Evolutionary conservation across 2,797 vertebrate genomes (phyloP).

Genomic region (Adelosebastes latens): DNA sequence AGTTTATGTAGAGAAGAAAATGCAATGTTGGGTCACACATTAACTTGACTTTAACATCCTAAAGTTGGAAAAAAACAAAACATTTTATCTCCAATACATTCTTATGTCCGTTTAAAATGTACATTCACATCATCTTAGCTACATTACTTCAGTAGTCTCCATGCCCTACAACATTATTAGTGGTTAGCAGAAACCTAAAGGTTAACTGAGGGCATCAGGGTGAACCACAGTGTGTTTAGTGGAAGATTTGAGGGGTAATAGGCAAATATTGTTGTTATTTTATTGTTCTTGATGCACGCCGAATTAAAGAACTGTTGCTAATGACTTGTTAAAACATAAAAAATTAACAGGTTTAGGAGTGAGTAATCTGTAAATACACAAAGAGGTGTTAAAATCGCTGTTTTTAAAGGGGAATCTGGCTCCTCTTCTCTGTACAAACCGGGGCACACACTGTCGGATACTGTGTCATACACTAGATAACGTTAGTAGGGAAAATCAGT

Average conservation of each 20-base stretch:
- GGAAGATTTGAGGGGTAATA: not conserved
- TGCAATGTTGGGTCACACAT: not conserved
- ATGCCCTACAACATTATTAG: not conserved
- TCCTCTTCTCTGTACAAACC: not conserved
- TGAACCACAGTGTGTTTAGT: not conserved
- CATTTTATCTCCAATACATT: not conserved
- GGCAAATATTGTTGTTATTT: not conserved
- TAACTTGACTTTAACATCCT: not conserved
- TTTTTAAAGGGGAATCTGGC: not conserved
- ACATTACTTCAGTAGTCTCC: not conserved
- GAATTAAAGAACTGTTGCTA: not conserved
- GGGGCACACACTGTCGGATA: not conserved
- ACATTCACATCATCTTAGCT: not conserved
- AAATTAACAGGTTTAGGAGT: fast-evolving
- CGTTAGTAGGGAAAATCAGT: not conserved
- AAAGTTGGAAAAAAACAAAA: not conserved
- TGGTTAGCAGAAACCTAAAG: not conserved
- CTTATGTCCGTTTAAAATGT: not conserved
- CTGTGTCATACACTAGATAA: not conserved
- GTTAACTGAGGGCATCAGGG: not conserved
- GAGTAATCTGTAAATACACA: not conserved
- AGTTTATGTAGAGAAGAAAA: not conserved
- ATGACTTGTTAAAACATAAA: not conserved
- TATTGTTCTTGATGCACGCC: not conserved
- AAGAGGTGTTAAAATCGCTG: not conserved